These are phyloP conservation scores for Tetheella fluctuosa DNA, from an alignment of 2,888 invertebrate species.

Conservation along the genomic window DNA sequence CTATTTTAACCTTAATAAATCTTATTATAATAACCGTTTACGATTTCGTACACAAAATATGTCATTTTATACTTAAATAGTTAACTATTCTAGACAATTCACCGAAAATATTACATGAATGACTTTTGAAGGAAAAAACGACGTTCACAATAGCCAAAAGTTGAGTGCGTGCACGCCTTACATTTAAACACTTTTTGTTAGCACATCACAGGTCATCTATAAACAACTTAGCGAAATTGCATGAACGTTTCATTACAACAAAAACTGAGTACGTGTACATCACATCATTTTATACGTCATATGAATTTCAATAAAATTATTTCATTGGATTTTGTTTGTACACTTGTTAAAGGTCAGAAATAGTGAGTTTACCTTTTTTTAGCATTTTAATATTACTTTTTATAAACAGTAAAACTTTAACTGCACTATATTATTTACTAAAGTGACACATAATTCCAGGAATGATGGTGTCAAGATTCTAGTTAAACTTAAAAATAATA, in stretches of 20 bases:
- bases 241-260: constrained; percentile 36
- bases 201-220: constrained; percentile 76
- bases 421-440: too few species aligned
- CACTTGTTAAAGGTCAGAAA: too few species aligned
- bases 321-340: too few species aligned
- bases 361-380: too few species aligned
- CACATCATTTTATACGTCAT: too few species aligned
- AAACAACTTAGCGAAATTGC: constrained; percentile 57
- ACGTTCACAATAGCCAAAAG: constrained; percentile 28
- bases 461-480: too few species aligned
- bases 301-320: too few species aligned
- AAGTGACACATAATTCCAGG: too few species aligned
- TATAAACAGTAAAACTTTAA: constrained; percentile 5
- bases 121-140: constrained; percentile 4
- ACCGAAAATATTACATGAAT: constrained; percentile 6
- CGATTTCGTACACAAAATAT: constrained; percentile 78
- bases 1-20: constrained; percentile 41
- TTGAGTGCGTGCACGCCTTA: constrained; percentile 46
- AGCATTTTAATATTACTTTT: neutral
- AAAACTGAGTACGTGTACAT: too few species aligned
- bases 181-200: constrained; percentile 58
- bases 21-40: constrained; percentile 43
- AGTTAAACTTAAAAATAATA: too few species aligned
- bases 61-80: constrained; percentile 69
- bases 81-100: neutral